phyloP scores from a whole-genome alignment of 2,888 invertebrate genomes.

The Drosophila anomalata region DNA sequence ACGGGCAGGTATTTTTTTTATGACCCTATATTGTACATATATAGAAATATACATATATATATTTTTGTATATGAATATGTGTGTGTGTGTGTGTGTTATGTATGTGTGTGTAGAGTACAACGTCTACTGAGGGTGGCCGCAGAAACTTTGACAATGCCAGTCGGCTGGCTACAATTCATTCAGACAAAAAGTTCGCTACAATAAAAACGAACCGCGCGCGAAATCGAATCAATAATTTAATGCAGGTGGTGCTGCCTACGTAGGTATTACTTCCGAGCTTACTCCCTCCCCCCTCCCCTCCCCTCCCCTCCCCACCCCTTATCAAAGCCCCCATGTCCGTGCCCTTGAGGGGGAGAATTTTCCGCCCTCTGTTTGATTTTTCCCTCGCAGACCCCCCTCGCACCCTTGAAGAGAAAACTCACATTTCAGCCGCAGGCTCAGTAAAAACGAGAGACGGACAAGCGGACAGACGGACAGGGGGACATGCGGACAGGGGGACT shows the following conservation, averaged over 20 bases:
- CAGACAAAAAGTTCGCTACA: slow-evolving; percentile 56
- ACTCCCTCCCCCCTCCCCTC: not conserved
- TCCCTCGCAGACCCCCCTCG: not conserved
- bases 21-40: not conserved
- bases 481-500: not conserved
- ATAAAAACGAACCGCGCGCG: slow-evolving; percentile 72
- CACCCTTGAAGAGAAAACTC: slow-evolving; percentile 1
- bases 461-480: not conserved
- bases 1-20: slow-evolving; percentile 18
- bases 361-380: not conserved
- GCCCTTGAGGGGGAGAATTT: not conserved
- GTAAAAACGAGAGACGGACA: not conserved
- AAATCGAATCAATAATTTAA: slow-evolving; percentile 78
- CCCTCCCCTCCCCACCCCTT: no score
- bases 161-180: slow-evolving; percentile 47
- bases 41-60: not conserved
- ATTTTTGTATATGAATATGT: not conserved
- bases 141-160: slow-evolving; percentile 57
- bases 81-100: not conserved
- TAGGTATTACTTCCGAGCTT: slow-evolving; percentile 15
- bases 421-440: slow-evolving; percentile 7
- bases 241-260: slow-evolving; percentile 55
- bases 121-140: slow-evolving; percentile 27
- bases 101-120: not conserved
- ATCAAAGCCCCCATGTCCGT: not conserved